Evolutionary conservation across 2,113 vertebrate species (phyloP).

Genomic region (Proterorhinus semilunaris): DNA sequence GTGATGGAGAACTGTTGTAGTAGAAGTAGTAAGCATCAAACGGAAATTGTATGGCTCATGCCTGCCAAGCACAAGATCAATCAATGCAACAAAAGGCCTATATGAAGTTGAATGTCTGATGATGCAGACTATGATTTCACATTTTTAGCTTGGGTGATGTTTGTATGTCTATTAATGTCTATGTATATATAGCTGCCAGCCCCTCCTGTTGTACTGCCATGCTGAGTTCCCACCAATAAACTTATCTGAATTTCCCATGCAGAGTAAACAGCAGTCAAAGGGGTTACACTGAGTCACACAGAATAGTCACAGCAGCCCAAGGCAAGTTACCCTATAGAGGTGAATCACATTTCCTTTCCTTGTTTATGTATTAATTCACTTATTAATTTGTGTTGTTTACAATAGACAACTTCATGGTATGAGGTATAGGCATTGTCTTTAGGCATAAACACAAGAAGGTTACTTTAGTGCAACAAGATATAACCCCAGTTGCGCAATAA

Average conservation of each 20-base stretch:
- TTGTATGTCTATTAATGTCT: constrained; percentile 6
- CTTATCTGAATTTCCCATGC: constrained; percentile 19
- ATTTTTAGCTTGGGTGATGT: constrained; percentile 20
- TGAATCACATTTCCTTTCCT: neutral
- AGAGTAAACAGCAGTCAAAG: constrained; percentile 14
- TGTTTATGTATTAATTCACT: no score
- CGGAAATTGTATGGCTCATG: constrained; percentile 35
- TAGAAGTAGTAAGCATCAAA: constrained; percentile 26
- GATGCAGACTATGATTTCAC: constrained; percentile 40
- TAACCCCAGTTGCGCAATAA: constrained; percentile 53
- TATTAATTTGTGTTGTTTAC: neutral
- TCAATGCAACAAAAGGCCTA: constrained; percentile 56
- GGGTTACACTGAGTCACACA: constrained; percentile 5
- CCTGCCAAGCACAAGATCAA: constrained; percentile 53
- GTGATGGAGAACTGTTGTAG: constrained; percentile 44
- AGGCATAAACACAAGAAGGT: constrained; percentile 34
- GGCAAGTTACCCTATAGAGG: constrained; percentile 2
- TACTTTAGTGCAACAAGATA: constrained; percentile 46
- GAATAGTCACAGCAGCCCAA: neutral
- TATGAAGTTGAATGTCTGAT: constrained; percentile 55
- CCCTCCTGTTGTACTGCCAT: constrained; percentile 41
- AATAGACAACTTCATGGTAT: neutral
- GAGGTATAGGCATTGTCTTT: constrained; percentile 40
- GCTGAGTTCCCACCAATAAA: constrained; percentile 47
- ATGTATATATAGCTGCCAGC: neutral